phyloP scores from a whole-genome alignment of 2,797 vertebrate species.

The Lepilemur septentrionalis region DNA sequence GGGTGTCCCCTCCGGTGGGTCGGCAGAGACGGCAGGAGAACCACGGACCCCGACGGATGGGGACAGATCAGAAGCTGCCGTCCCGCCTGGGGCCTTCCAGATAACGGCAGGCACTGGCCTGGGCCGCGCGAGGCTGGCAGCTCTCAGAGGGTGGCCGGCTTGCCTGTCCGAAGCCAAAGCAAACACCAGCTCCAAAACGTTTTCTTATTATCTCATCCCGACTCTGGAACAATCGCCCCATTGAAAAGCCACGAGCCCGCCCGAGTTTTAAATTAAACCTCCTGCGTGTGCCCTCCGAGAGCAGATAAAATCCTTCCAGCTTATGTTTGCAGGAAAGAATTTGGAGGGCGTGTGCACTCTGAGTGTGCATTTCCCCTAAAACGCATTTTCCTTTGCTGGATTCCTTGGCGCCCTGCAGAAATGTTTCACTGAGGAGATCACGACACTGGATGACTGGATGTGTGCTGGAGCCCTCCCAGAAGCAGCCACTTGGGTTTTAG shows the following conservation, averaged over 20 bases:
- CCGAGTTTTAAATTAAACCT: conserved; percentile 56
- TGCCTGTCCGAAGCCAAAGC: conserved; percentile 58
- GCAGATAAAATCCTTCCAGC: conserved; percentile 25
- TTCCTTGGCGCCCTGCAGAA: conserved; percentile 49
- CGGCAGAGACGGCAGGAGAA: background rate
- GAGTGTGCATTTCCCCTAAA: conserved; percentile 44
- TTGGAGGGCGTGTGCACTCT: background rate
- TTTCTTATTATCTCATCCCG: conserved; percentile 57
- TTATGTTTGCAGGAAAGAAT: conserved; percentile 50
- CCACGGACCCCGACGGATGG: background rate
- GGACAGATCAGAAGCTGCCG: background rate
- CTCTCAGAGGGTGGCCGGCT: background rate
- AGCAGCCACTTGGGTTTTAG: background rate
- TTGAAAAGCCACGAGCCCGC: conserved; percentile 32
- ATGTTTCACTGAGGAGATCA: conserved; percentile 46
- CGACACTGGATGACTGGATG: accelerated
- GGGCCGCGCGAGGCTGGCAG: too few relatives aligned
- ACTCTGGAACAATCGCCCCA: conserved; percentile 20
- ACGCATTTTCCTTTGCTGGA: conserved; percentile 20
- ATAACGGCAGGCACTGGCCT: background rate
- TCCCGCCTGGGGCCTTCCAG: accelerated
- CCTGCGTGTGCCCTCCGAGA: background rate
- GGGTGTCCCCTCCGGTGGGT: too few relatives aligned
- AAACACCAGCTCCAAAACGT: conserved; percentile 53
- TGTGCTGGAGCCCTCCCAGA: background rate